phyloP scores from a whole-genome alignment of 2,113 vertebrate genomes.

The Leucosticte australis region DNA sequence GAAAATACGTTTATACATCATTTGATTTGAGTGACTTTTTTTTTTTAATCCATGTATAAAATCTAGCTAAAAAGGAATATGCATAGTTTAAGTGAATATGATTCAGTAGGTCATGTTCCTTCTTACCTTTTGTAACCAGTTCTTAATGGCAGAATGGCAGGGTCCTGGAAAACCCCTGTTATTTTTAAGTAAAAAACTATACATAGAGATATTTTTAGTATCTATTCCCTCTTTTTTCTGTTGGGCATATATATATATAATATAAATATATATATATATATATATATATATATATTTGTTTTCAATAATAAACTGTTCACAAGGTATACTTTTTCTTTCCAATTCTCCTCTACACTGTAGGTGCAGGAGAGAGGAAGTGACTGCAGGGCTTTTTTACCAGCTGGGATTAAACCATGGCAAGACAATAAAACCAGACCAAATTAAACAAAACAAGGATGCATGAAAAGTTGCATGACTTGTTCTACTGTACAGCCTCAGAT shows the following conservation, averaged over 20 bases:
- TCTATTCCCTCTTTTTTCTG: background rate
- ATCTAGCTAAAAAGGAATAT: background rate
- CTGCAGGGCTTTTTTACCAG: background rate
- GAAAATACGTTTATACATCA: background rate
- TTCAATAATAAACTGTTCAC: background rate
- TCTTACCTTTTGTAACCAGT: background rate
- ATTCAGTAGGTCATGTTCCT: background rate
- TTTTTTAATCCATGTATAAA: background rate
- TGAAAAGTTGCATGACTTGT: background rate
- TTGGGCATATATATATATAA: too few relatives aligned
- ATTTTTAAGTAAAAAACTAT: background rate
- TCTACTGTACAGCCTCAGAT: background rate
- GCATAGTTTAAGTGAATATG: background rate
- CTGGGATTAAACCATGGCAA: background rate
- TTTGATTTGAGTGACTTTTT: background rate
- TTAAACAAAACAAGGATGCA: background rate
- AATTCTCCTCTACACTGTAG: background rate
- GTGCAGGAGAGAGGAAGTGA: background rate
- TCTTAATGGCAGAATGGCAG: background rate
- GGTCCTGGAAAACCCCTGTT: fast-evolving
- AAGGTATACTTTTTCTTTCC: background rate
- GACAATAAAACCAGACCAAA: background rate
- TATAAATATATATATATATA: too few relatives aligned
- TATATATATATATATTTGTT: too few relatives aligned
- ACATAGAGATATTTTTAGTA: background rate